phyloP scores from a whole-genome alignment of 2,113 vertebrate species.

The Fulica atra region DNA sequence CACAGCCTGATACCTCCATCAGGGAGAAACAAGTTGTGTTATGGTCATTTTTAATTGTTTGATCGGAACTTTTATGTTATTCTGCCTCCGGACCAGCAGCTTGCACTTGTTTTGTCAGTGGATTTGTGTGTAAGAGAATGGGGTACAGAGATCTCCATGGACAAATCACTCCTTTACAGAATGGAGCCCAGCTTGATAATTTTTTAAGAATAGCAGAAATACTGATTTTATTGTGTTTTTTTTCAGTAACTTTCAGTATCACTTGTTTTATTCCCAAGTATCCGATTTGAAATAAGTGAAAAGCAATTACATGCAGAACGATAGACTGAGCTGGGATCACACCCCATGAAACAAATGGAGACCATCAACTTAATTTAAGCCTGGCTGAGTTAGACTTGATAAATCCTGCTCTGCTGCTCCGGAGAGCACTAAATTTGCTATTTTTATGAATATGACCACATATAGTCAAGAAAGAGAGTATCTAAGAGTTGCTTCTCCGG shows the following conservation, averaged over 20 bases:
- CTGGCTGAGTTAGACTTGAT: not conserved
- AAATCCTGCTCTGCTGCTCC: not conserved
- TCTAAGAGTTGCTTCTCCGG: not conserved
- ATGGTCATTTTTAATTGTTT: not conserved
- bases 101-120: not conserved
- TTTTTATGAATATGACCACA: not conserved
- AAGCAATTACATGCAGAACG: not conserved
- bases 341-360: not conserved
- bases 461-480: not conserved
- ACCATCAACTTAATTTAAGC: not conserved
- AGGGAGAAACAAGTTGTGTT: not conserved
- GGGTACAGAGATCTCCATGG: not conserved
- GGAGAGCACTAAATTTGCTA: not conserved
- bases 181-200: not conserved
- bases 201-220: not conserved
- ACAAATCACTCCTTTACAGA: not conserved
- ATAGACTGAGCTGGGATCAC: not conserved
- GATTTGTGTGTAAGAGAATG: not conserved
- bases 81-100: not conserved
- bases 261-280: not conserved
- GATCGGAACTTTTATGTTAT: not conserved
- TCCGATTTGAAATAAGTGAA: not conserved
- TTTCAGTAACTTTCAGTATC: not conserved
- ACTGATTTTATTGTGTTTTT: not conserved
- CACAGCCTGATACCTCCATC: fast-evolving